Evolutionary conservation across 2,888 invertebrate genomes (phyloP), one percentile per base, ranked within the genome.

Genomic region (Heteromyza rotundicornis): DNA sequence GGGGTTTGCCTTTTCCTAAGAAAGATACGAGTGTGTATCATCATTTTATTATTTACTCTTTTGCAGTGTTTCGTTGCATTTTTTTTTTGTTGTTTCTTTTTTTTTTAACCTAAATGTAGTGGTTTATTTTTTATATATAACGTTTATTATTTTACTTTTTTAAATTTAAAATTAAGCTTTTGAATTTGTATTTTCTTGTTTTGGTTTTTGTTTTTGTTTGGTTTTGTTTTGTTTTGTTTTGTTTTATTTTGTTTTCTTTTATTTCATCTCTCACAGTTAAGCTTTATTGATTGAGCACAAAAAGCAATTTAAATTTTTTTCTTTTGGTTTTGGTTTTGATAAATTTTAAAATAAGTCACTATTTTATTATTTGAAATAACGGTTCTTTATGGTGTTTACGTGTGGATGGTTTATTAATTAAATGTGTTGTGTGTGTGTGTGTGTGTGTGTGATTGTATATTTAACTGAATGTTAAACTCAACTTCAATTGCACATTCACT

Each of bases 261-360:
- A 72, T 62, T 53, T 54, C 50, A 58, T 69, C 76, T 80, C 78
- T 81, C 81, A 81, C 82, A 81, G 81, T 78, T 80, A 81, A 80
- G 81, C 81, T 82, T 82, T 76, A 80, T 79, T 77, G 76, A 78
- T 80, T 81, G 81, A 81, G 82, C 81, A 79, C 79, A 78, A 79
- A 72, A 77, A 80, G 80, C 79, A 78, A 75, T 75, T 69, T 68
- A 75, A 73, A 75, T 67, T 66, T 68, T 57, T 59, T 68, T 68
- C 56, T 32, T 57, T 51, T 58, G 47, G 58, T 40, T 57, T 51
- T 27, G 32, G 44, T 49, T 55, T 52, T 66, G 57, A 35, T 59
- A 57, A 35, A 24, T 55, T 35, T 19, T 19, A 47, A 17, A 2
- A 22, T 51, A 59, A 24, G 36, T 49, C 63, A 58, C 67, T 61